phyloP scores from a whole-genome alignment of 2,113 vertebrate genomes.

The Gulo gulo region DNA sequence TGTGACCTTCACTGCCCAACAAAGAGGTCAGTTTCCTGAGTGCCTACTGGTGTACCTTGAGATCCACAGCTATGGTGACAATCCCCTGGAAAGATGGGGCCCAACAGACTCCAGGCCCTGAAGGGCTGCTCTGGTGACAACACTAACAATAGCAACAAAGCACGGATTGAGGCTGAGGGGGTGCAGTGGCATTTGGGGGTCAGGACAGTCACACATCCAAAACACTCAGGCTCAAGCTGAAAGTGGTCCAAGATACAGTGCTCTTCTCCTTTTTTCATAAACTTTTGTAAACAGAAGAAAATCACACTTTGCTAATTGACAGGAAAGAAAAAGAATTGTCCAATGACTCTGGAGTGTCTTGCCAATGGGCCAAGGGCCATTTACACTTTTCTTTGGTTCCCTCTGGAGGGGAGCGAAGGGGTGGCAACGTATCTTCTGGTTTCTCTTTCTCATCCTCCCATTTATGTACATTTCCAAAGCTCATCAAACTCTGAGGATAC shows the following conservation, averaged over 20 bases:
- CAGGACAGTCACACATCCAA: background rate
- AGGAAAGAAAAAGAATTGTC: background rate
- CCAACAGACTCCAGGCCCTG: background rate
- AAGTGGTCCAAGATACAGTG: background rate
- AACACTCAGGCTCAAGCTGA: background rate
- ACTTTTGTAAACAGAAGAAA: background rate
- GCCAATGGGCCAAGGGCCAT: background rate
- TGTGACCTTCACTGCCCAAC: rapidly evolving
- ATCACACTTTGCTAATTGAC: background rate
- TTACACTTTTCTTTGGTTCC: background rate
- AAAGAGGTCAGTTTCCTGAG: background rate
- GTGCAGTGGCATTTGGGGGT: background rate
- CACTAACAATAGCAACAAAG: background rate
- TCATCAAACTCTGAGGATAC: background rate
- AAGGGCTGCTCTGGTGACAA: background rate
- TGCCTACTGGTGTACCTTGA: background rate
- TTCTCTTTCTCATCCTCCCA: background rate
- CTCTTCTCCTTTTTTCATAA: background rate
- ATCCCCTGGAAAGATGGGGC: background rate
- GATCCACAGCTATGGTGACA: background rate
- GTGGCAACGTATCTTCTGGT: background rate
- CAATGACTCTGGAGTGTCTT: background rate
- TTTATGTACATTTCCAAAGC: background rate
- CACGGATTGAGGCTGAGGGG: background rate
- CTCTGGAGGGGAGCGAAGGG: background rate